These are phyloP conservation scores for Pavo muticus DNA, from an alignment of 2,113 vertebrate genomes.

Conservation along the genomic window DNA sequence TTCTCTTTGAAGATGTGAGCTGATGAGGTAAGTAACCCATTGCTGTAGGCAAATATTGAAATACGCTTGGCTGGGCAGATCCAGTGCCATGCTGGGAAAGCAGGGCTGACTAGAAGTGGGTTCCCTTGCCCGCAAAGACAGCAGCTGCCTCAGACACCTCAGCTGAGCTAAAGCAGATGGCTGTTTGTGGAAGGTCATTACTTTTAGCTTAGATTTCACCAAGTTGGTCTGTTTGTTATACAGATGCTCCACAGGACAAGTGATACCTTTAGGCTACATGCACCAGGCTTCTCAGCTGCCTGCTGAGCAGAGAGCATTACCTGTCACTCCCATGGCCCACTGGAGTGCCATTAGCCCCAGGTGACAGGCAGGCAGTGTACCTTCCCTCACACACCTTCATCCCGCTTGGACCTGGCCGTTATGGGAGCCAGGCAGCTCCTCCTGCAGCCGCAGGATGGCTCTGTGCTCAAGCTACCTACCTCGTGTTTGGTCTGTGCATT, in stretches of 20 bases:
- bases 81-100: background rate
- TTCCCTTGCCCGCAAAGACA: background rate
- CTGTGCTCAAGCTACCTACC: background rate
- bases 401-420: background rate
- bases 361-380: background rate
- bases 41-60: background rate
- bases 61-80: background rate
- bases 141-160: background rate
- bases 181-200: background rate
- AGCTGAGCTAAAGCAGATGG: background rate
- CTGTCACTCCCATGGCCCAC: fast-evolving
- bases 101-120: background rate
- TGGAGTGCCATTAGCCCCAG: background rate
- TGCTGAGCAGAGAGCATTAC: background rate
- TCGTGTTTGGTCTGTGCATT: background rate
- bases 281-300: background rate
- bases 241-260: no score
- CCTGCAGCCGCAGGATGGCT: background rate
- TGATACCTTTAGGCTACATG: background rate
- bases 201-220: background rate
- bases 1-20: background rate
- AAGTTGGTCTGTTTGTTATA: background rate
- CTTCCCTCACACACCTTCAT: background rate
- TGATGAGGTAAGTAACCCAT: background rate
- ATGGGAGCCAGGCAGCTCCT: no score